Evolutionary conservation across 2,797 vertebrate species (phyloP).

Genomic region (Echiichthys vipera): DNA sequence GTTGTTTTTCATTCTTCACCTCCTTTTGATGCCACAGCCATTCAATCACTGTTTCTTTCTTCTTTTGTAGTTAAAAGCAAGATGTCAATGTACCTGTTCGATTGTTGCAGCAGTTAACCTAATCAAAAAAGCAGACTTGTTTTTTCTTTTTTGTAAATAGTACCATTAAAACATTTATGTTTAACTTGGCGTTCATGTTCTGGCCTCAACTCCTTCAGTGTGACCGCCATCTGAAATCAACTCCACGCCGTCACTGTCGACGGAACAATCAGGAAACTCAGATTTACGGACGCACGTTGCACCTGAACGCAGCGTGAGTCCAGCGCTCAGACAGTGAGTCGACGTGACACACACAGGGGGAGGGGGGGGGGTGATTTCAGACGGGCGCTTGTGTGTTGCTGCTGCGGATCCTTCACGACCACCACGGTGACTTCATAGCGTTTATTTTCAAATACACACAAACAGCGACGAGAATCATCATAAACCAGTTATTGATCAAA

Average conservation of each 20-base stretch:
- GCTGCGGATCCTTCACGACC: neutral
- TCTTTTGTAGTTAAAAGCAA: conserved; percentile 81
- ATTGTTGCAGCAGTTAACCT: conserved; percentile 86
- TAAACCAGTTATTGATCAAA: conserved; percentile 96
- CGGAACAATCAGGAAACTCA: too few relatives aligned
- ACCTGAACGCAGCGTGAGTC: too few relatives aligned
- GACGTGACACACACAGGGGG: too few relatives aligned
- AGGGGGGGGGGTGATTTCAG: neutral
- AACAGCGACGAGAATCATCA: conserved; percentile 94
- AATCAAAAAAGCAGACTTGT: conserved; percentile 84
- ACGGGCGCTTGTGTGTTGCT: neutral
- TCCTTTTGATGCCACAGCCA: conserved; percentile 79
- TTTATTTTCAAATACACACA: conserved; percentile 99
- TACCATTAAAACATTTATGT: conserved; percentile 90
- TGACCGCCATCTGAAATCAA: neutral
- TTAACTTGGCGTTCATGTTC: conserved; percentile 81
- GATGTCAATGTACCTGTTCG: conserved; percentile 84
- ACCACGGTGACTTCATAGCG: conserved; percentile 83
- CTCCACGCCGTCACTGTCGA: too few relatives aligned
- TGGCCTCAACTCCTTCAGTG: conserved; percentile 43
- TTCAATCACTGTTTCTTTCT: conserved; percentile 81
- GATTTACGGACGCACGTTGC: neutral
- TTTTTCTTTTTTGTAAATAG: conserved; percentile 88
- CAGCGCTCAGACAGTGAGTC: too few relatives aligned
- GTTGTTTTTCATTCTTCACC: conserved; percentile 79